A percentile compares a stretch with the other conserved stretches of the same genome.
Conservation (phyloP, 2,113 vertebrate genomes). For the Dromas ardeola region DNA sequence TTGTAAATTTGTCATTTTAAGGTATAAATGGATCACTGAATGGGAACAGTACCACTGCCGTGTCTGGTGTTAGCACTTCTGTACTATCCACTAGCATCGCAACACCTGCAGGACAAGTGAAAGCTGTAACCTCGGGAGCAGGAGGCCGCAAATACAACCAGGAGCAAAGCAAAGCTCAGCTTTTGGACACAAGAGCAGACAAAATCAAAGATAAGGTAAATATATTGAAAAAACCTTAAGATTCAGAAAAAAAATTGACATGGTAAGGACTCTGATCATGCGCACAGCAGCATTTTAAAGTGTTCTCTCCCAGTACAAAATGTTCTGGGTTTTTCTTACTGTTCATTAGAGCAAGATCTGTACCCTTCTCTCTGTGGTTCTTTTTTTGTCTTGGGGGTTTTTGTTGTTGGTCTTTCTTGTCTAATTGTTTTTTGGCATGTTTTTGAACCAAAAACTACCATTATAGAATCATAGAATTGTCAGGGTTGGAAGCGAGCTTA, state of each 20-base stretch:
- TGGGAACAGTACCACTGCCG: constrained; percentile 78
- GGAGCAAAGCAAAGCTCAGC: constrained; percentile 75
- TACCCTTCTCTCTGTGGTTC: background rate
- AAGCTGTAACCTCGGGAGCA: constrained; percentile 75
- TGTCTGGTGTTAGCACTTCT: constrained; percentile 78
- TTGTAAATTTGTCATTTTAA: constrained; percentile 57
- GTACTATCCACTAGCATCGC: constrained; percentile 76
- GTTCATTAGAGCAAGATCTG: background rate
- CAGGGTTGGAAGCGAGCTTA: too few species aligned
- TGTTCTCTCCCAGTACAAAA: background rate
- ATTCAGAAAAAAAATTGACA: background rate
- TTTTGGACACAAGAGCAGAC: constrained; percentile 75
- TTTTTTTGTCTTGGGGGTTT: background rate
- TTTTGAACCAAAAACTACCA: background rate
- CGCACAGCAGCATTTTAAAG: background rate
- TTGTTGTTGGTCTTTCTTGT: background rate
- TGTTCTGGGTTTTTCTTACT: background rate
- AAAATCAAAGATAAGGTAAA: constrained; percentile 91
- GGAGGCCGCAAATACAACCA: constrained; percentile 77
- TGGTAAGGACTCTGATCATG: background rate
- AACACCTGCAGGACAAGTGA: constrained; percentile 72
- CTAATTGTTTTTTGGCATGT: background rate
- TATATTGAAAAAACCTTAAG: background rate
- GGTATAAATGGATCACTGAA: constrained; percentile 86
- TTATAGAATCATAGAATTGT: too few species aligned